Evolutionary conservation across 2,797 vertebrate species (phyloP).

Genomic region (Rhadinocentrus ornatus): DNA sequence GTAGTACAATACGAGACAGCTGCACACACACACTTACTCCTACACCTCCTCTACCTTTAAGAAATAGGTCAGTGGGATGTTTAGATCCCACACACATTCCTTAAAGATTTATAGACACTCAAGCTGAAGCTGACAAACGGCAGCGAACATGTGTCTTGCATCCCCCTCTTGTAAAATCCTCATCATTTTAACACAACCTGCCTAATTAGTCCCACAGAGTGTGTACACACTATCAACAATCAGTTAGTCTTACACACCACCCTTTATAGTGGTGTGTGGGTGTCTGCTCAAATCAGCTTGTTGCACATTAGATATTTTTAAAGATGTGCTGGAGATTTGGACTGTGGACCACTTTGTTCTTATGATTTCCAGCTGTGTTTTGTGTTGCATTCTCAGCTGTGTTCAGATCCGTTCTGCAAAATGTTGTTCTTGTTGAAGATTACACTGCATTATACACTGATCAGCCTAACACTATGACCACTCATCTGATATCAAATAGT

Average conservation of each 20-base stretch:
- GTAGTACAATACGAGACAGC: conserved; percentile 24
- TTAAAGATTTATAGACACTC: conserved; percentile 24
- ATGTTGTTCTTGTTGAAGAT: conserved; percentile 3
- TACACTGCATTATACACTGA: neutral
- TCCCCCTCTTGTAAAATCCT: conserved; percentile 47
- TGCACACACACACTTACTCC: conserved; percentile 25
- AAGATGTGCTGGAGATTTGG: conserved; percentile 27
- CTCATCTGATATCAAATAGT: neutral
- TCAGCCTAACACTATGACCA: neutral
- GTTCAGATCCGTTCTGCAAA: conserved; percentile 5
- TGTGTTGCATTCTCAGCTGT: conserved; percentile 15
- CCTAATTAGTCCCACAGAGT: conserved; percentile 76
- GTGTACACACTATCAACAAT: conserved; percentile 47
- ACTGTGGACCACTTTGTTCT: neutral
- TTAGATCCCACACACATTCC: conserved; percentile 42
- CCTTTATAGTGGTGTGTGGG: conserved; percentile 39
- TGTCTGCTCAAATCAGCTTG: conserved; percentile 51
- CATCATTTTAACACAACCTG: conserved; percentile 60
- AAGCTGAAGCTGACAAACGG: conserved; percentile 48
- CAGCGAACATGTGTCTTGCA: conserved; percentile 47
- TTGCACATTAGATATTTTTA: conserved; percentile 57
- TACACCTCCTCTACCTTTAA: conserved; percentile 36
- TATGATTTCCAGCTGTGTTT: conserved; percentile 24
- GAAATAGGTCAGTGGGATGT: conserved; percentile 72
- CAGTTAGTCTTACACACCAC: conserved; percentile 44